These are phyloP conservation scores for Mormyrus hasselquistii DNA, from an alignment of 2,797 vertebrate species.

Conservation along the genomic window DNA sequence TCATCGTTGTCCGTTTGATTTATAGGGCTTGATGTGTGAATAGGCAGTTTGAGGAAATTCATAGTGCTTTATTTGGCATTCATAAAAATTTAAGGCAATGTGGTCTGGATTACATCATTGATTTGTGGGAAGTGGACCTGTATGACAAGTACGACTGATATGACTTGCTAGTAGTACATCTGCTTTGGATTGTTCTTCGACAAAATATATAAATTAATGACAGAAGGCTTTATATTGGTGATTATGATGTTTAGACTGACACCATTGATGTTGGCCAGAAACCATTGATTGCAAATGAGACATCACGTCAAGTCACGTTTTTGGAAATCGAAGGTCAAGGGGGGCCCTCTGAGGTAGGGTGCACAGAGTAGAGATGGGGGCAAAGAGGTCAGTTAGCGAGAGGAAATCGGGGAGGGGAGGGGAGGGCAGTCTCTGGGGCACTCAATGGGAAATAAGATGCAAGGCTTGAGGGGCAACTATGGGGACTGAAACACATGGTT, in stretches of 20 bases:
- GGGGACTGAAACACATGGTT: slow-evolving; percentile 29
- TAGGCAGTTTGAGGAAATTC: neutral
- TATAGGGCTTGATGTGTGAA: neutral
- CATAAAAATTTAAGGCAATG: neutral
- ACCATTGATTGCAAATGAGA: slow-evolving; percentile 33
- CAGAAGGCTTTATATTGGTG: neutral
- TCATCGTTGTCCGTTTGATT: neutral
- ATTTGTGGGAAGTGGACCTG: neutral
- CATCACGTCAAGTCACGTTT: slow-evolving; percentile 21
- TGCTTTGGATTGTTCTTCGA: neutral
- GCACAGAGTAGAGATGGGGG: slow-evolving; percentile 5
- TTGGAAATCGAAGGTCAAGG: slow-evolving; percentile 27
- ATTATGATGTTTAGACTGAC: slow-evolving; percentile 24
- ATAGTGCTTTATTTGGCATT: neutral
- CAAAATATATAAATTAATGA: neutral
- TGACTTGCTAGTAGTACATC: neutral
- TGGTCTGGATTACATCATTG: neutral
- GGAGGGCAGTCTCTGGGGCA: slow-evolving; percentile 29
- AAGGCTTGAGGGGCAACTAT: slow-evolving; percentile 37
- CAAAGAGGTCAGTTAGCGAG: slow-evolving; percentile 29
- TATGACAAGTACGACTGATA: neutral
- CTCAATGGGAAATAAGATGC: slow-evolving; percentile 38
- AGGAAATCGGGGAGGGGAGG: slow-evolving; percentile 13
- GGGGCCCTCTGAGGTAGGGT: neutral
- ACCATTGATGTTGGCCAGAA: slow-evolving; percentile 19